Evolutionary conservation across 92 coral and sea anemone genomes (phyloP).

Genomic region (Siderastrea radians): DNA sequence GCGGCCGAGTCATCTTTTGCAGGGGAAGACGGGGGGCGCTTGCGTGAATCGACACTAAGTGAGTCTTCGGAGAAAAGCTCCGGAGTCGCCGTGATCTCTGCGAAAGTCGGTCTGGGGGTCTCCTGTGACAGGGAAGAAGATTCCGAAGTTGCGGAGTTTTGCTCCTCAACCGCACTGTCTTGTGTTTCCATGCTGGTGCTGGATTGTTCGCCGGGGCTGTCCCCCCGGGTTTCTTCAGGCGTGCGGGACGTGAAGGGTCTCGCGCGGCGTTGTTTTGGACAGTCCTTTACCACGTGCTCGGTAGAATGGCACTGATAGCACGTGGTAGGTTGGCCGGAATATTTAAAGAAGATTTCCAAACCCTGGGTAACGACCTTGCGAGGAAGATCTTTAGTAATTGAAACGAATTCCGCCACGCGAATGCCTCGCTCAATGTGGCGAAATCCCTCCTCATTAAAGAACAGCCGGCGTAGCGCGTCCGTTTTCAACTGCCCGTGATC

Average conservation of each 20-base stretch:
- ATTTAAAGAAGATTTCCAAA: background rate
- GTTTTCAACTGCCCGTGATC: background rate
- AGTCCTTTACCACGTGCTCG: background rate
- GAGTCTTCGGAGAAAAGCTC: too few species aligned
- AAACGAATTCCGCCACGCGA: background rate
- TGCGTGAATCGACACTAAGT: background rate
- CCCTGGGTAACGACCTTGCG: background rate
- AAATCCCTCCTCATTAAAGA: background rate
- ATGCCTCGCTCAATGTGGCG: background rate
- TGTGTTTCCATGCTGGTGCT: background rate
- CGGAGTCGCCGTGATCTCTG: too few species aligned
- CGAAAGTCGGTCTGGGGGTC: too few species aligned
- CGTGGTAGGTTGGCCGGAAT: background rate
- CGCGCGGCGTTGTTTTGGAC: background rate
- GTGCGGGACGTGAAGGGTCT: too few species aligned
- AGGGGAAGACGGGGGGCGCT: background rate
- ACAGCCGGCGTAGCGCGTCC: background rate
- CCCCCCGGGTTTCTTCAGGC: background rate
- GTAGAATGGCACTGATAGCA: background rate
- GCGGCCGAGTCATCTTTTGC: background rate
- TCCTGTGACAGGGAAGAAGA: too few species aligned
- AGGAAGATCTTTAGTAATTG: background rate
- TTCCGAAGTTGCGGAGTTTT: too few species aligned
- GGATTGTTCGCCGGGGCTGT: background rate
- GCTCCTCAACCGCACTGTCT: too few species aligned